Evolutionary conservation across 1,140 invertebrate species (phyloP), one percentile per base, ranked within the genome.

Genomic region (Dreissena polymorpha): DNA sequence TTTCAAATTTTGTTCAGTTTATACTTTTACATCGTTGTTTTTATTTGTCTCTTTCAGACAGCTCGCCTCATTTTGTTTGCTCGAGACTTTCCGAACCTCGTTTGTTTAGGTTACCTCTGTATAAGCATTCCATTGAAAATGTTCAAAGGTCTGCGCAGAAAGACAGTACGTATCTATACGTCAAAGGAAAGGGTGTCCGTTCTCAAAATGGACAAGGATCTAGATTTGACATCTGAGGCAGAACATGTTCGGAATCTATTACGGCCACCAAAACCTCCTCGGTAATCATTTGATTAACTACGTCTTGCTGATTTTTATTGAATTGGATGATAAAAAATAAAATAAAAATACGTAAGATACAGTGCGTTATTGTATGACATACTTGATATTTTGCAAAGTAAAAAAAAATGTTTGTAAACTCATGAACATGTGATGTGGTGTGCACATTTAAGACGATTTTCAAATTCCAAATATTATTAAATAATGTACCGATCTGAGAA

Each of bases 161-260:
- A 60, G 10, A 25, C 49, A 23, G 55, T 57, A 25, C 67, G 29
- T 10, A 13, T 76, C 29, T 23, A 69, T 27, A 50, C 64, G n/a
- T 25, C 67, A 27, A 21, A 64, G 10, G 74, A 77, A 27, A 71
- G 60, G 67, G 69, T 72, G 21, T 83, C 81, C 21, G 55, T 76
- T 63, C 68, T 83, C 21, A 77, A 83, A n/a, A 64, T 83, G 73
- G 73, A 67, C 21, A 83, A 83, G 51, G 65, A 76, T 6, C n/a
- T 68, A 10, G 73, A 74, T 10, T 12, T n/a, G 2, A 57, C 73
- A 16, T 57, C 67, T 7, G 81, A 83, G 50, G 73, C 65, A 1
- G 8, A 70, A 27, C 81, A 83, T 50, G 67, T 83, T 1, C 65
- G 50, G 12, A 12, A 27, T 6, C 65, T 83, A 10, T 68, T 83